Evolutionary conservation across 1,140 invertebrate species (phyloP), one percentile per base, ranked within the genome.

Genomic region (Penaeus vannamei): DNA sequence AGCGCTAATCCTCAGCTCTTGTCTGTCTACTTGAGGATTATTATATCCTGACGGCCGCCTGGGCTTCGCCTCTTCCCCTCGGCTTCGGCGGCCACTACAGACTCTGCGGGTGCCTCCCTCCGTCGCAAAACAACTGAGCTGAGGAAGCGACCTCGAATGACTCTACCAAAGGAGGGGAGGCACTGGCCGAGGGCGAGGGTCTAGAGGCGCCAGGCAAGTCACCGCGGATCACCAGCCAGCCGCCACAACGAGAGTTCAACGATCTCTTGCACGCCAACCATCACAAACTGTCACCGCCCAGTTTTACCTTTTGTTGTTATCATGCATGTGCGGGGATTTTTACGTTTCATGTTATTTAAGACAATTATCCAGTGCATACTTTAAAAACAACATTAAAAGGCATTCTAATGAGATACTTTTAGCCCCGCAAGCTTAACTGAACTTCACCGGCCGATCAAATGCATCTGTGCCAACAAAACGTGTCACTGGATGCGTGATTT

Each of bases 1-100:
- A 89, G 87, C 87, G 76, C 76, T 90, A 90, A 90, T 90, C 88
- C 88, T 76, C 88, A 85, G 84, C 62, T 90, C 76, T 69, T 85
- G 83, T 85, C 84, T 90, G 69, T 85, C 76, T 72, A 76, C 64
- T 84, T 83, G 87, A 89, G 87, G 87, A 84, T 89, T 89, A 89
- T 32, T 84, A 69, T 79, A 84, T 60, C 64, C 79, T 66, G 61
- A 53, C 60, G 60, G 87, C 82, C 84, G 82, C 66, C 86, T 84
- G 26, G 85, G 66, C 17, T 46, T 59, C 61, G 82, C 87, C 87
- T 84, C 72, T 77, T 82, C 76, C 83, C 87, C 83, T 84, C 46
- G 32, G 42, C 87, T 64, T 89, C 82, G 61, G 87, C 59, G 42
- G 77, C 17, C 17, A 17, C 53, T 53, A 53, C 53, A 53, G 53